Evolutionary conservation across 2,113 vertebrate genomes (phyloP).

Genomic region (Heterotis niloticus): DNA sequence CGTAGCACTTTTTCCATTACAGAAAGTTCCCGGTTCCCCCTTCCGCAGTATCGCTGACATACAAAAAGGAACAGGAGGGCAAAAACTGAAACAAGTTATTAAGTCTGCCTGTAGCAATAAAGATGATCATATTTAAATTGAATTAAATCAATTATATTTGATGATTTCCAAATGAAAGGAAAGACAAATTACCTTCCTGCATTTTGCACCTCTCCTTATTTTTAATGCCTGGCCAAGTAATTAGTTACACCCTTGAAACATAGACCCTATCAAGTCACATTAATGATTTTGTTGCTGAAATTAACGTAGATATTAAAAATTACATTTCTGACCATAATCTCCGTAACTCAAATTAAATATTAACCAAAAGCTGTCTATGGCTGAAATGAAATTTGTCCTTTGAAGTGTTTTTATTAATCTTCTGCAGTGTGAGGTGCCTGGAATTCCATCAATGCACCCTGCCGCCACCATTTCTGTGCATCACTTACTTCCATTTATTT

Average conservation of each 20-base stretch:
- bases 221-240: conserved; percentile 59
- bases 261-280: conserved; percentile 74
- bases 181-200: conserved; percentile 66
- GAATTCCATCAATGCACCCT: conserved; percentile 72
- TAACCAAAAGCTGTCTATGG: conserved; percentile 78
- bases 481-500: conserved; percentile 98
- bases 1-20: neutral
- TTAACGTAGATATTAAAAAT: conserved; percentile 87
- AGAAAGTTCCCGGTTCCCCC: neutral
- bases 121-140: conserved; percentile 63
- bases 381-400: conserved; percentile 83
- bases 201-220: conserved; percentile 54
- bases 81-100: conserved; percentile 29
- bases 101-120: conserved; percentile 45
- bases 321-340: conserved; percentile 87
- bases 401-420: conserved; percentile 88
- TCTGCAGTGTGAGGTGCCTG: conserved; percentile 74
- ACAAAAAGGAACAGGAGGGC: conserved; percentile 2
- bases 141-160: conserved; percentile 59
- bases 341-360: conserved; percentile 86
- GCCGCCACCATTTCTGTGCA: conserved; percentile 74
- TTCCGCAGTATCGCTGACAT: conserved; percentile 4
- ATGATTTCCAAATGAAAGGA: conserved; percentile 66
- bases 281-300: conserved; percentile 83
- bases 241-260: conserved; percentile 73